phyloP scores from a whole-genome alignment of 1,140 invertebrate genomes.

The Drosophila rufa region DNA sequence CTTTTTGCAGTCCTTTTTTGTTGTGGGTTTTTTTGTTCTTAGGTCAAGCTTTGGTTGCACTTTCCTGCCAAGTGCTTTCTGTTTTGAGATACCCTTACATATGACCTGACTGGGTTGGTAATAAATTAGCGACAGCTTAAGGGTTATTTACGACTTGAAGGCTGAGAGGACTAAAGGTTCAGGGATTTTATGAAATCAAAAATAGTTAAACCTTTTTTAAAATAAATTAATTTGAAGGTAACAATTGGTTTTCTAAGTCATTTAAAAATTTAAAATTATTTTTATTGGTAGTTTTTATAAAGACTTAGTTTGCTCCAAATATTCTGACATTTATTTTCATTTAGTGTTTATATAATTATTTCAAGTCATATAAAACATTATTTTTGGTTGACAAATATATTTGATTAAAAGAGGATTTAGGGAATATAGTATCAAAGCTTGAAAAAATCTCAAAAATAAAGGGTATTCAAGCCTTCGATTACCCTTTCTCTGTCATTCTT shows the following conservation, averaged over 20 bases:
- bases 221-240: not conserved
- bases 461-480: not conserved
- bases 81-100: not conserved
- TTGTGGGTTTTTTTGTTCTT: not conserved
- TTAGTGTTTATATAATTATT: not conserved
- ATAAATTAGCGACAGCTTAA: not conserved
- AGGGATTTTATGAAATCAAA: not conserved
- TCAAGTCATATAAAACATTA: too few species aligned
- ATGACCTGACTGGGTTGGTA: not conserved
- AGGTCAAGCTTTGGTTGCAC: slow-evolving; percentile 8
- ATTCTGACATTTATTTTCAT: too few species aligned
- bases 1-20: slow-evolving; percentile 5
- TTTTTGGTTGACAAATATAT: too few species aligned
- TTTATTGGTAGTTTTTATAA: too few species aligned
- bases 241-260: too few species aligned
- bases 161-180: not conserved
- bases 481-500: slow-evolving; percentile 29
- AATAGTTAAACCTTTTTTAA: not conserved
- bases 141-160: not conserved
- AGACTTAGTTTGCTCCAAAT: not conserved
- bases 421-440: too few species aligned
- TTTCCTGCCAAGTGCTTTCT: not conserved
- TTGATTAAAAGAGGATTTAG: not conserved
- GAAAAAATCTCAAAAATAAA: not conserved
- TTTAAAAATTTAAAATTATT: too few species aligned